phyloP scores from a whole-genome alignment of 2,797 vertebrate genomes.

The Melanotaenia trifasciata region DNA sequence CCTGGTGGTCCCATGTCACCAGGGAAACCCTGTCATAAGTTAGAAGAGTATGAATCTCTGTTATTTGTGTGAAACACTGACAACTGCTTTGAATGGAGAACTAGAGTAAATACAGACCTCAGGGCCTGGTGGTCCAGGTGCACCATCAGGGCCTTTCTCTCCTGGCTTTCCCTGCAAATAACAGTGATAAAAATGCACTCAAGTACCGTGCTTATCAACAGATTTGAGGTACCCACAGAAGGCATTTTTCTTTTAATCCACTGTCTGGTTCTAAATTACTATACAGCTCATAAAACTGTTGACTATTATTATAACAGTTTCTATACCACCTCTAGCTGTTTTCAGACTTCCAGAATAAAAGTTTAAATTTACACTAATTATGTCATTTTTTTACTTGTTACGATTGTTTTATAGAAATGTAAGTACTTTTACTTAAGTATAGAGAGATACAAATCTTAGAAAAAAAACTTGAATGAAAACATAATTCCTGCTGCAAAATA shows the following conservation, averaged over 20 bases:
- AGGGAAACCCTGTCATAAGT: conserved; percentile 90
- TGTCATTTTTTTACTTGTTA: background rate
- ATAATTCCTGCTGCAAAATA: background rate
- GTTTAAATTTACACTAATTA: background rate
- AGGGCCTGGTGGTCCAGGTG: conserved; percentile 90
- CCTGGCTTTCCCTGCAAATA: conserved; percentile 88
- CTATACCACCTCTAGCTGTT: background rate
- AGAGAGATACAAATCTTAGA: background rate
- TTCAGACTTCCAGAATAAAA: background rate
- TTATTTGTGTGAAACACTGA: conserved; percentile 4
- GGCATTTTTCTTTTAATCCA: background rate
- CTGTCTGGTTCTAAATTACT: background rate
- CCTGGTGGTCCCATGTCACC: conserved; percentile 97
- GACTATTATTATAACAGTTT: too few relatives aligned
- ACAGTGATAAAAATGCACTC: background rate
- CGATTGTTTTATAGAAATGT: background rate
- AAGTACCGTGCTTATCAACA: background rate
- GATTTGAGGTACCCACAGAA: background rate
- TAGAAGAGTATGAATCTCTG: background rate
- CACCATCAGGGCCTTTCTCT: conserved; percentile 90
- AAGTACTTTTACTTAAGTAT: background rate
- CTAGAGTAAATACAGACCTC: conserved; percentile 84
- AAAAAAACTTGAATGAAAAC: background rate
- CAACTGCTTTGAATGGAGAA: background rate
- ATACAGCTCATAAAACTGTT: background rate